Base-by-base conservation (phyloP, 2,888 invertebrate species). In the Philhelius pedissequus region DNA sequence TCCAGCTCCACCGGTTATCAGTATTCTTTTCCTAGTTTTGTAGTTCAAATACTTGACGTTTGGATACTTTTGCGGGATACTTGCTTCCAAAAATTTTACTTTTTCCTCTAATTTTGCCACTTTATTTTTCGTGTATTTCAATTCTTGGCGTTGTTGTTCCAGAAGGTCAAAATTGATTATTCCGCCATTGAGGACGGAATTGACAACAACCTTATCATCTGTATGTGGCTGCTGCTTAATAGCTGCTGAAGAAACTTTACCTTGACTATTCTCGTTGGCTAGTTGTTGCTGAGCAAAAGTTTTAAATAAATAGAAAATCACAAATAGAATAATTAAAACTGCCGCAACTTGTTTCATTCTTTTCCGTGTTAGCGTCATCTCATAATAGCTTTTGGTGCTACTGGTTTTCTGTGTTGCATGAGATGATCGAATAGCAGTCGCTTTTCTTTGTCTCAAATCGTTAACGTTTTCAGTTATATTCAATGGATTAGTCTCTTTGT, bases 1-100 rank as follows among this genome's bases (percentile, higher is more conserved):
- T 3, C 99, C 99, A 6, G 99, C 99, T 11, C 99, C 99, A 54
- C 99, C 99, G 7, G 98, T 98, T 66, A 98, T 94, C 94, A 99
- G 92, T 89, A 99, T 98, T 87, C 99, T 93, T 91, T 97, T 98
- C 73, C 99, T 94, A 87, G 96, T 95, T 89, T 97, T 96, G 90
- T 98, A 98, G 87, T 97, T 98, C 15, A 98, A 93, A 90, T 97
- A 98, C 90, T 96, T 96, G 0, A 99, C 98, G 90, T 96, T 95
- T 0, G 98, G 98, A 92, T 96, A 98, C 87, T 95, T 95, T 88
- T 97, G 96, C 1, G 96, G 95, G 54, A 96, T 93, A 88, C 94
- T 93, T 3, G 94, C 93, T 90, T 97, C 96, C 56, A 97, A 90
- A 66, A 94, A 92, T 64, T 93, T 93, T 43, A 97, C 92, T 92